Conservation (phyloP, 2,888 invertebrate genomes). For the Tineola bisselliella region DNA sequence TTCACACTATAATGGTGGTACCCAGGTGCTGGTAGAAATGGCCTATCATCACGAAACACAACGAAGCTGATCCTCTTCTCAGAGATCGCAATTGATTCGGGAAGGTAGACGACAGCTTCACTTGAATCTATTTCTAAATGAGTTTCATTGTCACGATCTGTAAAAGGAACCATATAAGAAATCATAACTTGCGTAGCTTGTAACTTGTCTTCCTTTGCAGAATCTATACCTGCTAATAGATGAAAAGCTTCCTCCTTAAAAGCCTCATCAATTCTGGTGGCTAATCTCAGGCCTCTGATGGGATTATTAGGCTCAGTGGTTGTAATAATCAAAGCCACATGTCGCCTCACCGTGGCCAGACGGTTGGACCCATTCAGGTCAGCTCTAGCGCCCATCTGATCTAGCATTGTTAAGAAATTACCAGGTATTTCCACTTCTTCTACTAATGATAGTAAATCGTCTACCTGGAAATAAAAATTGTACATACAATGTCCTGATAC, state of each 20-base stretch:
- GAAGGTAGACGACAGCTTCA: slow-evolving; percentile 50
- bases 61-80: slow-evolving; percentile 52
- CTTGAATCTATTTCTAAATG: slow-evolving; percentile 30
- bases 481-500: too few species aligned
- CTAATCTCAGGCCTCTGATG: slow-evolving; percentile 41
- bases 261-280: slow-evolving; percentile 26
- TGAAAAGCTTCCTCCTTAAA: slow-evolving; percentile 40
- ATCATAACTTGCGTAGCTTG: too few species aligned
- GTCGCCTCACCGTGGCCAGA: slow-evolving; percentile 31
- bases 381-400: slow-evolving; percentile 36
- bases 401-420: slow-evolving; percentile 39
- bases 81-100: slow-evolving; percentile 33
- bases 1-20: slow-evolving; percentile 30
- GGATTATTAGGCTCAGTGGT: slow-evolving; percentile 35
- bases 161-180: too few species aligned
- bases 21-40: slow-evolving; percentile 29
- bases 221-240: slow-evolving; percentile 38
- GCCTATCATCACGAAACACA: slow-evolving; percentile 53
- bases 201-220: too few species aligned
- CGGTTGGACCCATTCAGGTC: slow-evolving; percentile 33
- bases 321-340: slow-evolving; percentile 46
- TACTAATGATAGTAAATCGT: slow-evolving; percentile 32
- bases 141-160: slow-evolving; percentile 25
- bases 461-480: too few species aligned
- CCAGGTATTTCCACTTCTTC: slow-evolving; percentile 39